These are phyloP conservation scores for Adrianichthys oophorus DNA, from an alignment of 2,797 vertebrate species.

Conservation along the genomic window DNA sequence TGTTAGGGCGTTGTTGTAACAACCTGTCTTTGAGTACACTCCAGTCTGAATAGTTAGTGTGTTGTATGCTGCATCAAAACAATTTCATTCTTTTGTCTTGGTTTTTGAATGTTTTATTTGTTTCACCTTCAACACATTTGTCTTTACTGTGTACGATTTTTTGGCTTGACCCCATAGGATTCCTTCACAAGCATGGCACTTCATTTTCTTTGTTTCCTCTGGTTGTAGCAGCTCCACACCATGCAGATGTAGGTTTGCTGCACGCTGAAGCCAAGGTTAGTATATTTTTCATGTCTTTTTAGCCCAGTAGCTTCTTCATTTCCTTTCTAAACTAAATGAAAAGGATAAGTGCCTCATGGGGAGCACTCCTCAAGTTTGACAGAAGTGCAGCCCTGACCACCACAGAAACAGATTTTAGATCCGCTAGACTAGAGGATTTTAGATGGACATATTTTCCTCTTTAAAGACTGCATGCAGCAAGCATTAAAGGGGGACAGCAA, in stretches of 20 bases:
- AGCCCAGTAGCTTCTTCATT: slow-evolving; percentile 25
- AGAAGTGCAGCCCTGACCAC: not conserved
- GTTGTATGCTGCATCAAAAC: too few species aligned
- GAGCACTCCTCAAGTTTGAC: not conserved
- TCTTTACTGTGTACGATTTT: slow-evolving; percentile 3
- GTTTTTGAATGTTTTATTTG: not conserved
- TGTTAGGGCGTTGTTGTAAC: slow-evolving; percentile 1
- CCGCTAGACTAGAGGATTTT: slow-evolving; percentile 12
- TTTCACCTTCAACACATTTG: not conserved
- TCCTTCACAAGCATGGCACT: slow-evolving; percentile 39
- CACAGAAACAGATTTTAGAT: not conserved
- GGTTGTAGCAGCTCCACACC: slow-evolving; percentile 55
- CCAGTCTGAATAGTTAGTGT: slow-evolving; percentile 12
- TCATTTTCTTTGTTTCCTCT: slow-evolving; percentile 11
- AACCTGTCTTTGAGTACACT: slow-evolving; percentile 23
- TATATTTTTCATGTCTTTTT: slow-evolving; percentile 73
- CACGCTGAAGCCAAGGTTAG: slow-evolving; percentile 64
- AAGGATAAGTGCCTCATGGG: not conserved
- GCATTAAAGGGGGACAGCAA: slow-evolving; percentile 50
- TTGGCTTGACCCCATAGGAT: slow-evolving; percentile 69
- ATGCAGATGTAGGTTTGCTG: slow-evolving; percentile 61
- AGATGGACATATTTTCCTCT: slow-evolving; percentile 80
- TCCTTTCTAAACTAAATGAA: not conserved
- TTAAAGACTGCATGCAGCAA: slow-evolving; percentile 82
- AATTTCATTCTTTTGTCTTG: too few species aligned